These are phyloP conservation scores for Lagopus muta DNA, from an alignment of 2,113 vertebrate genomes.

Conservation along the genomic window DNA sequence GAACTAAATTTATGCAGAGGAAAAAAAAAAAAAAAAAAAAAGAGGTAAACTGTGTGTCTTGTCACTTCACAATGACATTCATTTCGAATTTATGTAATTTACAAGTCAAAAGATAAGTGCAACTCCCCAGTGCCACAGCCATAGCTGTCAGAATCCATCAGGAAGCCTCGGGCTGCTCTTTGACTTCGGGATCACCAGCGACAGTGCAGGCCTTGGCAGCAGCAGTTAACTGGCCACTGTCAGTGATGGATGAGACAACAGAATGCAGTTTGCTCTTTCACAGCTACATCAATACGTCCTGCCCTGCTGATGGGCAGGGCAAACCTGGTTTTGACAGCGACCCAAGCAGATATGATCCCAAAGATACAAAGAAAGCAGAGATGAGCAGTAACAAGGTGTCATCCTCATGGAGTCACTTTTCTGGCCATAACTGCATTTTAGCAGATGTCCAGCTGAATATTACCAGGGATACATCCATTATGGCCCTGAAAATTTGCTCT, in stretches of 20 bases:
- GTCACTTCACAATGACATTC: not conserved
- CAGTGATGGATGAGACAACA: not conserved
- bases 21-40: too few species aligned
- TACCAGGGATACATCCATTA: constrained; percentile 19
- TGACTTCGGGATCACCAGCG: constrained; percentile 9
- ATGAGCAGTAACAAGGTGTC: not conserved
- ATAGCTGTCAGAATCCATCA: not conserved
- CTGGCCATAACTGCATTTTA: constrained; percentile 39
- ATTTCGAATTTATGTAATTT: not conserved
- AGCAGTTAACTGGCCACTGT: not conserved
- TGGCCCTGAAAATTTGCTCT: constrained; percentile 20
- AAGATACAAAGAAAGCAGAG: not conserved
- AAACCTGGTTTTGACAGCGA: constrained; percentile 27
- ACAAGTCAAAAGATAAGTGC: not conserved
- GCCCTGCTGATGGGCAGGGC: not conserved
- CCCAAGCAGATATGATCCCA: not conserved
- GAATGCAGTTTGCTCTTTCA: not conserved
- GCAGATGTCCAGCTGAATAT: constrained; percentile 61
- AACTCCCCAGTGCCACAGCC: not conserved
- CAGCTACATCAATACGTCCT: not conserved
- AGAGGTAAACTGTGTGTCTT: not conserved
- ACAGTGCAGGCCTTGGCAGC: not conserved
- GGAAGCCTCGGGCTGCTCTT: not conserved
- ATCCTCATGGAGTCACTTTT: constrained; percentile 5
- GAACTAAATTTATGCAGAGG: rapidly evolving